A percentile compares a stretch with the other conserved stretches of the same genome.
phyloP scores from a whole-genome alignment of 1,140 invertebrate genomes.

The Saxidomus purpurata region DNA sequence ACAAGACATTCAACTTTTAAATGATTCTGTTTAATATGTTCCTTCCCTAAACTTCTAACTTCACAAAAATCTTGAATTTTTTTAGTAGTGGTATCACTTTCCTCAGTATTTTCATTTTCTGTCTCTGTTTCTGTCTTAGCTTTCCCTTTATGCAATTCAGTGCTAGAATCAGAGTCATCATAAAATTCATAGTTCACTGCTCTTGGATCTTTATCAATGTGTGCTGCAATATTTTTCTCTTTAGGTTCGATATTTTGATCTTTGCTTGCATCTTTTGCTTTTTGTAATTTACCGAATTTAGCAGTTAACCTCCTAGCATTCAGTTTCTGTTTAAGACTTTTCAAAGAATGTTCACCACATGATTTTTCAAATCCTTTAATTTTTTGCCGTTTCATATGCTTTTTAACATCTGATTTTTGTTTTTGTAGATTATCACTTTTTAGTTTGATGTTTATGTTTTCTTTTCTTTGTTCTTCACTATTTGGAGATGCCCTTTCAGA shows the following conservation, averaged over 20 bases:
- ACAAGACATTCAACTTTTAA: slow-evolving; percentile 47
- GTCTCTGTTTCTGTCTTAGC: not conserved
- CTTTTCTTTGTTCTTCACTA: slow-evolving; percentile 53
- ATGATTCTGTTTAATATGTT: not conserved
- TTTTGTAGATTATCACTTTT: not conserved
- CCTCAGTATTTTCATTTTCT: not conserved
- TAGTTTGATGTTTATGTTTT: slow-evolving; percentile 21
- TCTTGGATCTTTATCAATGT: not conserved
- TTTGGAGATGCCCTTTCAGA: slow-evolving; percentile 46
- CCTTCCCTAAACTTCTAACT: not conserved
- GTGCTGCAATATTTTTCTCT: not conserved
- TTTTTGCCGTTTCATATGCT: not conserved
- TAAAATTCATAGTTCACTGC: slow-evolving; percentile 46
- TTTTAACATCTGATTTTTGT: not conserved
- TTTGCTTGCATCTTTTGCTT: not conserved
- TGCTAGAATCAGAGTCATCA: slow-evolving; percentile 17
- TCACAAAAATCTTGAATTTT: not conserved
- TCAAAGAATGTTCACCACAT: not conserved
- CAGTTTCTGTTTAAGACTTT: not conserved
- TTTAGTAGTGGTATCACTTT: not conserved
- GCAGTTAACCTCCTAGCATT: not conserved
- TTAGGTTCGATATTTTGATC: not conserved
- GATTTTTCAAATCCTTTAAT: not conserved
- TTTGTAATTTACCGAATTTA: not conserved
- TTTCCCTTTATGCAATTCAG: not conserved